Evolutionary conservation across 2,888 invertebrate species (phyloP).

Genomic region (Drosophila setosimentum): DNA sequence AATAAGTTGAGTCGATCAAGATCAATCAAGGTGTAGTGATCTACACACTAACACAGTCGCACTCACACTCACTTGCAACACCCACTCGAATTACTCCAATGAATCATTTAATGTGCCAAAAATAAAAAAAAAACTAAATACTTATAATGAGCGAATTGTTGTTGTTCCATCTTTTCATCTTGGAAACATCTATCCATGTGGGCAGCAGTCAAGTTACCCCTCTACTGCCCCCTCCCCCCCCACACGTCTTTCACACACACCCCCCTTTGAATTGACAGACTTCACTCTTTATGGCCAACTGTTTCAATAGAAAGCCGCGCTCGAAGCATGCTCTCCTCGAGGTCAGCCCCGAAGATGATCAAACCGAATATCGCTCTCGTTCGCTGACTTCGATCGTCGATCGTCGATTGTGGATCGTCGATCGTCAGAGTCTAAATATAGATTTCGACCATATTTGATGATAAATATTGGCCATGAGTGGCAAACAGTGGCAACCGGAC

Average conservation of each 20-base stretch:
- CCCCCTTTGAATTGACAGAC: neutral
- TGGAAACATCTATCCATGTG: neutral
- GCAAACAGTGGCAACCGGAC: constrained; percentile 57
- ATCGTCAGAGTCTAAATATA: constrained; percentile 79
- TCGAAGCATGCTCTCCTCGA: constrained; percentile 56
- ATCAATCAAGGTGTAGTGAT: constrained; percentile 5
- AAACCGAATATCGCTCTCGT: constrained; percentile 9
- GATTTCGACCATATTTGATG: constrained; percentile 81
- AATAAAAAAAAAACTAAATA: constrained; percentile 20
- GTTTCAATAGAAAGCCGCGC: constrained; percentile 75
- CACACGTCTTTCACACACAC: neutral
- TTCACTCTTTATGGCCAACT: constrained; percentile 59
- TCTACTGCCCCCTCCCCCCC: no score
- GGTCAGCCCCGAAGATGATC: constrained; percentile 56
- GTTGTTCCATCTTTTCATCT: neutral
- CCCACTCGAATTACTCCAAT: constrained; percentile 45
- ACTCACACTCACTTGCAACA: constrained; percentile 15
- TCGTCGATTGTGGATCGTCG: constrained; percentile 12
- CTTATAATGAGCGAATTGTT: constrained; percentile 5
- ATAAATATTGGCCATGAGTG: constrained; percentile 80
- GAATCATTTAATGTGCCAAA: constrained; percentile 60
- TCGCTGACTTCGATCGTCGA: constrained; percentile 11
- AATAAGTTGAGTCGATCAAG: constrained; percentile 6
- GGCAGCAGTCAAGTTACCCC: neutral
- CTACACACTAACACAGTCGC: neutral